Percentiles rank a stretch among this genome's conserved stretches.
phyloP scores from a whole-genome alignment of 2,797 vertebrate genomes.

The Denticeps clupeoides region DNA sequence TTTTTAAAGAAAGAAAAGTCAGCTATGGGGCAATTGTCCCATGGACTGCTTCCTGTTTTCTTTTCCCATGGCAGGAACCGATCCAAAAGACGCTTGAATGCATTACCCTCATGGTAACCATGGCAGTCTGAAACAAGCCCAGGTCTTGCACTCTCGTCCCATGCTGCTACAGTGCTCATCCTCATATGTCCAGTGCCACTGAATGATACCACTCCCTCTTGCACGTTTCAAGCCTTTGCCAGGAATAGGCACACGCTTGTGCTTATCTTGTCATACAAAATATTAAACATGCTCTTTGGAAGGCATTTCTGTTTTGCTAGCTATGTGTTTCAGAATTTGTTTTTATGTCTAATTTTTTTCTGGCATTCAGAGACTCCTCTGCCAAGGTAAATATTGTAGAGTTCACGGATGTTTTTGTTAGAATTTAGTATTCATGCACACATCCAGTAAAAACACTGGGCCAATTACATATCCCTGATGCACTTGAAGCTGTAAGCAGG shows the following conservation, averaged over 20 bases:
- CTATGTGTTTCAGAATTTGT: slow-evolving; percentile 14
- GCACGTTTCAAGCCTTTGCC: slow-evolving; percentile 10
- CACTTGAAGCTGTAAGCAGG: slow-evolving; percentile 15
- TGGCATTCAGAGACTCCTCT: slow-evolving; percentile 21
- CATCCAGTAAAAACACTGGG: slow-evolving; percentile 22
- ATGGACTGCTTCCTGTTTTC: slow-evolving; percentile 59
- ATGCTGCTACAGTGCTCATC: slow-evolving; percentile 42
- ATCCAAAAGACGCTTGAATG: slow-evolving; percentile 50
- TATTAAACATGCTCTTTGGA: slow-evolving; percentile 27
- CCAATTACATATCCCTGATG: slow-evolving; percentile 29
- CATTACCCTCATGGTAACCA: slow-evolving; percentile 55
- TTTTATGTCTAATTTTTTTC: slow-evolving; percentile 7
- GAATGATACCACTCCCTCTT: slow-evolving; percentile 14
- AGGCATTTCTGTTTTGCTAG: slow-evolving; percentile 28
- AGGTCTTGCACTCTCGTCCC: slow-evolving; percentile 36
- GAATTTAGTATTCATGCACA: slow-evolving; percentile 27
- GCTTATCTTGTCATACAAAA: slow-evolving; percentile 36
- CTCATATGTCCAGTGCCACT: slow-evolving; percentile 23
- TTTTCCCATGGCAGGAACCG: slow-evolving; percentile 53
- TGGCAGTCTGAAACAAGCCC: slow-evolving; percentile 42
- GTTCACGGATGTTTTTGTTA: slow-evolving; percentile 51
- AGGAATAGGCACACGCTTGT: slow-evolving; percentile 31
- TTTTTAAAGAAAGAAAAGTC: slow-evolving; percentile 28
- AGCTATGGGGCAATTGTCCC: slow-evolving; percentile 35
- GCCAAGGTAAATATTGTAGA: slow-evolving; percentile 22